Evolutionary conservation across 2,797 vertebrate species (phyloP), one percentile per base, ranked within the genome.

Genomic region (Gymnoscopelus microlampas): DNA sequence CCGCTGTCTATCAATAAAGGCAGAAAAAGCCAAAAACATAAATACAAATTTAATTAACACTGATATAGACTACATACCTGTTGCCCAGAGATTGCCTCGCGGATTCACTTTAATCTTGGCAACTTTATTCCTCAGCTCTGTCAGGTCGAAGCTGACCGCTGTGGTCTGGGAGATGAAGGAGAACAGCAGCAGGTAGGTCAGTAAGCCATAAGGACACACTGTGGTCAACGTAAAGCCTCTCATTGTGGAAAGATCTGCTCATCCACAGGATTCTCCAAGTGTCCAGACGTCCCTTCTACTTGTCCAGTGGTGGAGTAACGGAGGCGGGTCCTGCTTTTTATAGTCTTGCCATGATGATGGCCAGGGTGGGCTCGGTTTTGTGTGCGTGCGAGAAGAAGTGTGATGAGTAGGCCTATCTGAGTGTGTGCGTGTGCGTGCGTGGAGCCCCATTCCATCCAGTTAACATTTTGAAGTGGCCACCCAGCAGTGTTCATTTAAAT

Each of bases 61-160:
- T 19, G 19, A 19, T 19, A 19, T 19, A 19, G 19, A 1, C 19
- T 19, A 19, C 19, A 91, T 86, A 98, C 97, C 97, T 88, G 96
- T 97, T 4, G 96, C 97, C 97, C 97, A 98, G 73, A 98, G 96
- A 78, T 95, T 97, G 48, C 96, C 96, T 86, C 96, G 94, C 49
- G 95, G 95, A 84, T 96, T 95, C 59, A 97, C 93, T 80, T 96
- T 95, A 73, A 96, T 96, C 89, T 95, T 96, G 85, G 93, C 87
- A 62, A 95, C 94, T 91, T 92, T 94, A 91, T 94, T 91, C 77
- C 94, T 93, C 48, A 94, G 89, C 88, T 96, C 94, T 6, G 93
- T 93, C 82, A 94, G 84, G 80, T 95, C 95, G 48, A 96, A 93
- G 82, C 91, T 91, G 29, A 93, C 92, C 0, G 94, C 91, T 49